A percentile compares a stretch with the other conserved stretches of the same genome.
These are phyloP conservation scores for Antedon mediterranea DNA, from an alignment of 53 echinoderm and acorn worm genomes.

Conservation along the genomic window DNA sequence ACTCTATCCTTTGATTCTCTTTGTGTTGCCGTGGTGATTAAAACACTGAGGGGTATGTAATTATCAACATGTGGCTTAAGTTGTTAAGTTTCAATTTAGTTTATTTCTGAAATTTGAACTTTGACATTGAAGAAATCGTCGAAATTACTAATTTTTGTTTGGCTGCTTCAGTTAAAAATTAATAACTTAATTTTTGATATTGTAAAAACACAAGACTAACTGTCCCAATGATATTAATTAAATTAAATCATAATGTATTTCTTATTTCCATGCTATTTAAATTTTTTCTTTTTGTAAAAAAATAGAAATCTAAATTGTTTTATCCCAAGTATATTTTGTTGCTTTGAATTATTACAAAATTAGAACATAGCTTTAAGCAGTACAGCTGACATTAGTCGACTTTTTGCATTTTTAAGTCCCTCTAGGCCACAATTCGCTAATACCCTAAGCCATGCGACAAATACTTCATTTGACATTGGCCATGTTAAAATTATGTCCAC, in stretches of 20 bases:
- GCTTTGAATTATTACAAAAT: not conserved
- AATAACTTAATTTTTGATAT: too few relatives aligned
- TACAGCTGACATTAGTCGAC: not conserved
- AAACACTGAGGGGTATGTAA: not conserved
- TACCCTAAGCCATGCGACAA: not conserved
- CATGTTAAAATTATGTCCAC: not conserved
- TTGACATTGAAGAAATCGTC: too few relatives aligned
- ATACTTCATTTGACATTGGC: not conserved
- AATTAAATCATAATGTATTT: too few relatives aligned
- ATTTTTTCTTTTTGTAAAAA: too few relatives aligned
- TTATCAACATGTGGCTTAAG: not conserved
- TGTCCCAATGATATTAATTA: too few relatives aligned
- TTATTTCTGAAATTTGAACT: not conserved
- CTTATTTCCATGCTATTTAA: too few relatives aligned
- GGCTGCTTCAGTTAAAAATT: too few relatives aligned
- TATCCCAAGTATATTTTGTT: too few relatives aligned
- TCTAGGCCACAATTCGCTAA: not conserved
- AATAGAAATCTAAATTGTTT: too few relatives aligned
- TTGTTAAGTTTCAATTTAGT: not conserved
- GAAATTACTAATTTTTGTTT: too few relatives aligned
- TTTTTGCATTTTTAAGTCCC: not conserved
- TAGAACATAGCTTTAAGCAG: not conserved
- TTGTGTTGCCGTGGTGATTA: not conserved
- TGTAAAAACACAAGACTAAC: too few relatives aligned
- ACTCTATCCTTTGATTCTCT: not conserved